These are phyloP conservation scores for Aporrectodea caliginosa DNA, from an alignment of 1,140 invertebrate species.

Conservation along the genomic window DNA sequence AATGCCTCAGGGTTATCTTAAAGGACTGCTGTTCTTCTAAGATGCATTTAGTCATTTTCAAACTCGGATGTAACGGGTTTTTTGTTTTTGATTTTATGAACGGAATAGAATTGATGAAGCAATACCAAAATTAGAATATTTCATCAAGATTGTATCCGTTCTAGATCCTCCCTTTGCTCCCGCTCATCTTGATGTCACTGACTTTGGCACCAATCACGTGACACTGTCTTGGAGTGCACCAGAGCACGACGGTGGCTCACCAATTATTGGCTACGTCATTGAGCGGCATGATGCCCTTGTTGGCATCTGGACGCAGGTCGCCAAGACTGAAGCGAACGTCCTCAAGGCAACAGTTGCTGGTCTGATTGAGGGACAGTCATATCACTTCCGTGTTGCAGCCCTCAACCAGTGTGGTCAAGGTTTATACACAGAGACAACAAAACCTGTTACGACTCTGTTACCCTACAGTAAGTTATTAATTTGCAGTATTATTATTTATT, in stretches of 20 bases:
- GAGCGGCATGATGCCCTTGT: constrained; percentile 47
- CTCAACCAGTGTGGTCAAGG: constrained; percentile 32
- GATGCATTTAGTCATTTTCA: no score
- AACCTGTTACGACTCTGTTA: constrained; percentile 25
- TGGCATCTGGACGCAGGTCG: constrained; percentile 40
- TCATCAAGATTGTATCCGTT: no score
- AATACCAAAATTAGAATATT: no score
- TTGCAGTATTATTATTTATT: neutral
- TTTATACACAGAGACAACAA: constrained; percentile 11
- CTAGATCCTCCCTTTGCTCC: constrained; percentile 57
- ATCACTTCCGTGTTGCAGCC: constrained; percentile 73
- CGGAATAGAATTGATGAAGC: no score
- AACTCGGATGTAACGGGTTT: no score
- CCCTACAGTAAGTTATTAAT: constrained; percentile 48
- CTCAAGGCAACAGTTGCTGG: constrained; percentile 82
- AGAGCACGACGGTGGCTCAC: constrained; percentile 49
- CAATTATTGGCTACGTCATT: constrained; percentile 50
- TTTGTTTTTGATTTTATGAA: no score
- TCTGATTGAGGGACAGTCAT: constrained; percentile 86
- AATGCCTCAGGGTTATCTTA: no score
- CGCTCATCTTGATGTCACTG: constrained; percentile 57
- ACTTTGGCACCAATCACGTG: constrained; percentile 69
- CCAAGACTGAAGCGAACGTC: constrained; percentile 45
- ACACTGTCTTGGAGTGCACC: constrained; percentile 62
- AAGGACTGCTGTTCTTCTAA: no score